A percentile compares a stretch with the other conserved stretches of the same genome.
Conservation (phyloP, 2,888 invertebrate genomes). For the Tipula helvola region DNA sequence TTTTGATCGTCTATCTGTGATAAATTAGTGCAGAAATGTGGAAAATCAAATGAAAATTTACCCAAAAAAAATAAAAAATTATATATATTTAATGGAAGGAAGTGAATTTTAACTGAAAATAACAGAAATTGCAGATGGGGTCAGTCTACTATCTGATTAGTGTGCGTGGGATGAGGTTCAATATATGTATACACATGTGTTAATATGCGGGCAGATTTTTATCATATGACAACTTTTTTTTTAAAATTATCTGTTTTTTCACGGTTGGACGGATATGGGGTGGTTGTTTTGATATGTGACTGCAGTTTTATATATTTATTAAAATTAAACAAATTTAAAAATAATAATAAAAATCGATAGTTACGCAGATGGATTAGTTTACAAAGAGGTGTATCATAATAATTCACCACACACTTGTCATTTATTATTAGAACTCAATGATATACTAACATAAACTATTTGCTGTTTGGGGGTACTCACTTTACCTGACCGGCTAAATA, state of each 20-base stretch:
- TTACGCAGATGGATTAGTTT: not conserved
- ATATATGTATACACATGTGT: not conserved
- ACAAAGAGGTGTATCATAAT: not conserved
- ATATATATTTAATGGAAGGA: not conserved
- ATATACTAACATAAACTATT: not conserved
- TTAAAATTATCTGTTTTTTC: too few relatives aligned
- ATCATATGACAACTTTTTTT: not conserved
- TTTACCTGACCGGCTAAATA: not conserved
- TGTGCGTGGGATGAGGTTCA: not conserved
- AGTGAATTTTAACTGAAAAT: not conserved
- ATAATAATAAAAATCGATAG: not conserved
- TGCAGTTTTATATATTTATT: not conserved
- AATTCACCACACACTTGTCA: not conserved
- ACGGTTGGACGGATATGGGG: too few relatives aligned
- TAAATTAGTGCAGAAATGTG: not conserved
- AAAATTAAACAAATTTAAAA: not conserved
- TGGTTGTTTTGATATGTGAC: not conserved
- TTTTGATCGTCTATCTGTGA: not conserved
- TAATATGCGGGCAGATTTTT: not conserved
- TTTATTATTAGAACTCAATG: not conserved
- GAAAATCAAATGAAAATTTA: not conserved
- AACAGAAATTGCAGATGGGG: not conserved
- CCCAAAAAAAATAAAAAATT: not conserved
- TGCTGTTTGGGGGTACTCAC: not conserved
- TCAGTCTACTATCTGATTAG: not conserved